Conservation (phyloP, 2,797 vertebrate genomes). For the Paedocypris micromegethes region DNA sequence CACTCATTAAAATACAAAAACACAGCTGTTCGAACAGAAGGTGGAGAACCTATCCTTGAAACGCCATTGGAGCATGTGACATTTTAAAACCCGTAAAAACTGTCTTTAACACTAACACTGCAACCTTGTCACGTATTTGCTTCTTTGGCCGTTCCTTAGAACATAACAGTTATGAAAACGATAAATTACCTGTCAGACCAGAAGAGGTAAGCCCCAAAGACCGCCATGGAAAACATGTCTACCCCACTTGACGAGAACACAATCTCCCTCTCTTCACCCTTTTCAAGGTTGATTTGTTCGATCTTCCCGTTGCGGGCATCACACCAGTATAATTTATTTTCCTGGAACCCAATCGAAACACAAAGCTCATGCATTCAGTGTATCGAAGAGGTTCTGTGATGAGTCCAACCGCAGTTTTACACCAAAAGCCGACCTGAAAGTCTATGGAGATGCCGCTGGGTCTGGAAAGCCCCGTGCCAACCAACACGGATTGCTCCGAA, state of each 20-base stretch:
- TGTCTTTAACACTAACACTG: slow-evolving; percentile 41
- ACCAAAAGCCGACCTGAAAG: slow-evolving; percentile 69
- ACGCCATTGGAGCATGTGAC: slow-evolving; percentile 49
- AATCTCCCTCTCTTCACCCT: slow-evolving; percentile 75
- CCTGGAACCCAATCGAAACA: slow-evolving; percentile 73
- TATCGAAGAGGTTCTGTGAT: slow-evolving; percentile 50
- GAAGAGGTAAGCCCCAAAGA: slow-evolving; percentile 86
- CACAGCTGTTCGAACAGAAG: slow-evolving; percentile 53
- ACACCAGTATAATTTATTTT: slow-evolving; percentile 88
- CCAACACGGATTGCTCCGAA: slow-evolving; percentile 71
- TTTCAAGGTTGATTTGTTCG: slow-evolving; percentile 83
- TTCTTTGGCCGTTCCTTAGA: slow-evolving; percentile 60
- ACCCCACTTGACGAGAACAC: slow-evolving; percentile 78
- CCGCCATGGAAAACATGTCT: slow-evolving; percentile 82
- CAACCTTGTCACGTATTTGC: slow-evolving; percentile 59
- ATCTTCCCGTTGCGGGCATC: slow-evolving; percentile 81
- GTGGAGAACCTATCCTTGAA: slow-evolving; percentile 51
- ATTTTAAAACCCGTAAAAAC: slow-evolving; percentile 39
- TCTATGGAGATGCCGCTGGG: slow-evolving; percentile 82
- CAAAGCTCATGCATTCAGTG: slow-evolving; percentile 51
- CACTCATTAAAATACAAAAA: slow-evolving; percentile 58
- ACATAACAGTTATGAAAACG: slow-evolving; percentile 71
- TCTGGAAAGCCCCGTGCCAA: slow-evolving; percentile 72
- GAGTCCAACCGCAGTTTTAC: background rate
- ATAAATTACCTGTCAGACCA: slow-evolving; percentile 92